Evolutionary conservation across 2,797 vertebrate genomes (phyloP), one percentile per base, ranked within the genome.

Genomic region (Cetoscarus ocellatus): DNA sequence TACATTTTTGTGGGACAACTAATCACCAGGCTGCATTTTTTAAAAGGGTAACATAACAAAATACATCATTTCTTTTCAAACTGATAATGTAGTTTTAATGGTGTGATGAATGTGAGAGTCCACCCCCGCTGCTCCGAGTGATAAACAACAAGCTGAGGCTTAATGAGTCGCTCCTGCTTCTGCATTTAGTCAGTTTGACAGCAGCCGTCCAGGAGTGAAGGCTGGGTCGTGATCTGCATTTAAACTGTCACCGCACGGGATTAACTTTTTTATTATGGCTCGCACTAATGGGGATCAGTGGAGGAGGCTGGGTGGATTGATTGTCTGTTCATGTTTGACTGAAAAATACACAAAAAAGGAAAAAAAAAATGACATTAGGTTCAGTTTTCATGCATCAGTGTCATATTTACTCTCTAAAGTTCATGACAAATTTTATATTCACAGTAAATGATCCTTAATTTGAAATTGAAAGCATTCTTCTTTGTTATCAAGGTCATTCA

Each of bases 101-200:
- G 56, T 49, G 55, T 74, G 75, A 75, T 59, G 56, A 14, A 80
- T 66, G 76, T n/a, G 61, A 47, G 47, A 14, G 57, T 55, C 53
- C 8, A 8, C 39, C 38, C 19, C 48, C 34, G 34, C 15, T 8
- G 17, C 38, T 62, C 17, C 49, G 36, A n/a, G 68, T 70, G 76
- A 70, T 67, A 60, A 76, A 79, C 64, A 39, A 0, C 19, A 19
- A 10, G 47, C 44, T 54, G 58, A 19, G 58, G 57, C 35, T 48
- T 50, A 72, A 75, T 44, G 58, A 67, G 65, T 51, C 10, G 8
- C 13, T 58, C 48, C 55, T 50, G 61, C 27, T 38, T 62, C 58
- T 73, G 71, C 62, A 56, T 76, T 70, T 52, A 69, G 51, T 66
- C 0, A 10, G 47, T 13, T 35, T 67, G 69, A 83, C 78, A 70